Evolutionary conservation across 2,113 vertebrate genomes (phyloP), one percentile per base, ranked within the genome.

Genomic region (Oxyruncus cristatus): DNA sequence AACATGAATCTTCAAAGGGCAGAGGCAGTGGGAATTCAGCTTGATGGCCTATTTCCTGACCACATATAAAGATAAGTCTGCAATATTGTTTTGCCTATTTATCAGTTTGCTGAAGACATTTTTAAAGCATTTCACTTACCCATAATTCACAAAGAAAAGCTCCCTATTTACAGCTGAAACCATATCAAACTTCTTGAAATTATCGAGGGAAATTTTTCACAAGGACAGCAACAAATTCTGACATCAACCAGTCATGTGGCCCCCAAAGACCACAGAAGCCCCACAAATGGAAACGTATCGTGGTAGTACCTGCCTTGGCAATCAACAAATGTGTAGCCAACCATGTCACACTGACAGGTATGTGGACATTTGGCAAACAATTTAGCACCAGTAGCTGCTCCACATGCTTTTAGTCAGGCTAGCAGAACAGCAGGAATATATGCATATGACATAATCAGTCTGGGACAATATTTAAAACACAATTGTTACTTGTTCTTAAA

Each of bases 11-110:
- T 92, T 83, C 62, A 44, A 49, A 83, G 63, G 82, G 46, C 71
- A 94, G 24, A 76, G 41, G 71, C 15, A 15, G 23, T 46, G 41
- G 67, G 74, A 96, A 94, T 94, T 96, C 55, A 88, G 52, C 55
- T 70, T 90, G 74, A 95, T 37, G 63, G 68, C 55, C 52, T 59
- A 26, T 78, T 94, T 94, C 95, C 94, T 93, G 86, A 95, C 33
- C 35, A 72, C 21, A 23, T 23, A 35, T 9, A 70, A 70, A 88
- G 50, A 66, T 70, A 91, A 92, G 58, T 47, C 58, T 76, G 61
- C 35, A 39, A 76, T 92, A 85, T 39, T 92, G 58, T 85, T 89
- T 95, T 94, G n/a, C 67, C 67, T 84, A 79, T 89, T 88, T 91
- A 92, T 92, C 94, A 94, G 59, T 66, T 91, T 77, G 24, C 27